Base-by-base conservation (phyloP, 1,140 invertebrate genomes). In the Polyergus mexicanus region DNA sequence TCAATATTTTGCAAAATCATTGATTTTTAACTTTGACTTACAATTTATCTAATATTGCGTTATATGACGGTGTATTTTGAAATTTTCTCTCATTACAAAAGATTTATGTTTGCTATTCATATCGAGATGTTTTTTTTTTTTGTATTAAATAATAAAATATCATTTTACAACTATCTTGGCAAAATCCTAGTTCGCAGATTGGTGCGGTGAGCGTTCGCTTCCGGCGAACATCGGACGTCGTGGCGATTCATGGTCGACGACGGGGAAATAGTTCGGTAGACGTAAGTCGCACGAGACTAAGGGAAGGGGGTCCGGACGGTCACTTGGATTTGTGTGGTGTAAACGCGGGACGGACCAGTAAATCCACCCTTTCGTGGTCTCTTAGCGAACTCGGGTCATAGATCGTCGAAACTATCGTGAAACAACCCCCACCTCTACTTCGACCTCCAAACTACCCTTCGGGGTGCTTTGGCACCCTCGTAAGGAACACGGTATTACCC, bases 311-410 rank as follows among this genome's bases (percentile, higher is more conserved):
- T 32, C 58, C 19, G 85, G 54, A 51, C 63, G 94, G 94, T 94
- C 94, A 94, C 94, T 94, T 94, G 93, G 89, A 95, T 95, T 94
- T 94, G 94, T 94, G 94, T 94, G 92, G 94, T 95, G 94, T 94
- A 92, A 94, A 94, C 92, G 92, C 91, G 86, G 93, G 89, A 88
- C 91, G 92, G 92, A 94, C 94, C 91, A 94, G 94, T 94, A 94
- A 95, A 95, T 94, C 93, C 94, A 93, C 93, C 93, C 93, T 94
- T 94, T 94, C 93, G 92, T 91, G 92, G 93, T 94, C 94, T 94
- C 93, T 94, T 94, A 92, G 93, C 89, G 91, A 94, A 95, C 94
- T 95, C 89, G 78, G 90, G 92, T 93, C 94, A 92, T 95, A 95
- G 92, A 94, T 94, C 94, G 91, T 94, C 84, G 87, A 63, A 94